Evolutionary conservation across 2,113 vertebrate species (phyloP).

Genomic region (Lophochroa leadbeateri): DNA sequence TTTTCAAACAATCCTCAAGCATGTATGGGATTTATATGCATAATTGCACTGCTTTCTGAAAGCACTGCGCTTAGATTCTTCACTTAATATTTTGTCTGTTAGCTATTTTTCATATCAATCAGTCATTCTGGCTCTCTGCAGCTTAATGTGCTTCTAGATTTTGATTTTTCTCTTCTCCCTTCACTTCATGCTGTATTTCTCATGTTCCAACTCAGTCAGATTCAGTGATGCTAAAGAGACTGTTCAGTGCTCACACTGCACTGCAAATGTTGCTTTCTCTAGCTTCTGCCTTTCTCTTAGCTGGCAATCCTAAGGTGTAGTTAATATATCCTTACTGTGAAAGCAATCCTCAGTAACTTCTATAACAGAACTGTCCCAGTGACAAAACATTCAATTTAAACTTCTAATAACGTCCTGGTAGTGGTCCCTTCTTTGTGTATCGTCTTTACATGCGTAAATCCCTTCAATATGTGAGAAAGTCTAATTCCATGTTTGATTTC

Average conservation of each 20-base stretch:
- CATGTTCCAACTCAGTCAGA: neutral
- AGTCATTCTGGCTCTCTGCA: neutral
- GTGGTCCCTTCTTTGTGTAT: neutral
- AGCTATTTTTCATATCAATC: neutral
- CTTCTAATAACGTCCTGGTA: neutral
- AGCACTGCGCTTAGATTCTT: neutral
- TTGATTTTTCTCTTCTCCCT: neutral
- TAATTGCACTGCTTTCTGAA: neutral
- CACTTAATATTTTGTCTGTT: neutral
- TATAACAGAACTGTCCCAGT: neutral
- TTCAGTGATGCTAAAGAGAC: neutral
- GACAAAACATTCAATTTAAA: neutral
- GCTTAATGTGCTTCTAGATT: neutral
- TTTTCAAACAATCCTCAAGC: neutral
- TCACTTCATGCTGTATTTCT: neutral
- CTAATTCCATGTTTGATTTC: neutral
- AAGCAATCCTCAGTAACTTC: neutral
- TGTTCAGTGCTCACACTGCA: accelerated
- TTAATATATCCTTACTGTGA: neutral
- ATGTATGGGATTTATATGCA: neutral
- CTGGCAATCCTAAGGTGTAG: neutral
- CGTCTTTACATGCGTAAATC: neutral
- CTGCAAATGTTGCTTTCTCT: neutral
- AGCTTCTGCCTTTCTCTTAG: neutral
- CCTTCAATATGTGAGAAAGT: neutral